Evolutionary conservation across 2,888 invertebrate species (phyloP), one percentile per base, ranked within the genome.

Genomic region (Hanleya hanleyi): DNA sequence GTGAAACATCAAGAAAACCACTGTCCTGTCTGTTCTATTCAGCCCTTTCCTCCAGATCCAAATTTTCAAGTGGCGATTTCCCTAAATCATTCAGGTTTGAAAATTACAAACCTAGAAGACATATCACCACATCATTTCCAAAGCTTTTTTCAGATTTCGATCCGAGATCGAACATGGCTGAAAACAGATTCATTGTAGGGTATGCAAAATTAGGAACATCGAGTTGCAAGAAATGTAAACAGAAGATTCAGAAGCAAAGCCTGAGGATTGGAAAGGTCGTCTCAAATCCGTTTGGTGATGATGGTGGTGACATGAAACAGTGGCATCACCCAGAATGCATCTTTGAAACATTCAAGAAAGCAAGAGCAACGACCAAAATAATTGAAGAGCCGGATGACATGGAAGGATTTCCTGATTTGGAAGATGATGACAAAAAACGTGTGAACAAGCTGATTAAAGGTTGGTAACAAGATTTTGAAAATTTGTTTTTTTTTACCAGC

Each of bases 141-240:
- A n/a, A n/a, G n/a, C n/a, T n/a, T n/a, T n/a, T n/a, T n/a, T n/a
- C n/a, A n/a, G n/a, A n/a, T n/a, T n/a, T n/a, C n/a, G n/a, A n/a
- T n/a, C n/a, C n/a, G n/a, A n/a, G n/a, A n/a, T n/a, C n/a, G n/a
- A n/a, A n/a, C 18, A 91, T 91, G 91, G 81, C 90, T 4, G 87
- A 89, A 32, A 90, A 90, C 69, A 85, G 86, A 74, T 92, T 88
- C 90, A 93, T 92, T 70, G 93, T 94, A 12, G 97, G 97, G 81
- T 93, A 94, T 77, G 96, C 96, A 0, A 96, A 96, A 91, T 93
- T 94, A 15, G 95, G 95, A 0, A 92, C 95, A 67, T 95, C 97
- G 0, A 93, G 93, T 18, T 97, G 97, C 87, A 96, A 96, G 90
- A 95, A 95, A 84, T 97, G 97, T 90, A 97, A 96, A 91, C 92